Evolutionary conservation across 2,888 invertebrate genomes (phyloP), one percentile per base, ranked within the genome.

Genomic region (Chirona hameri): DNA sequence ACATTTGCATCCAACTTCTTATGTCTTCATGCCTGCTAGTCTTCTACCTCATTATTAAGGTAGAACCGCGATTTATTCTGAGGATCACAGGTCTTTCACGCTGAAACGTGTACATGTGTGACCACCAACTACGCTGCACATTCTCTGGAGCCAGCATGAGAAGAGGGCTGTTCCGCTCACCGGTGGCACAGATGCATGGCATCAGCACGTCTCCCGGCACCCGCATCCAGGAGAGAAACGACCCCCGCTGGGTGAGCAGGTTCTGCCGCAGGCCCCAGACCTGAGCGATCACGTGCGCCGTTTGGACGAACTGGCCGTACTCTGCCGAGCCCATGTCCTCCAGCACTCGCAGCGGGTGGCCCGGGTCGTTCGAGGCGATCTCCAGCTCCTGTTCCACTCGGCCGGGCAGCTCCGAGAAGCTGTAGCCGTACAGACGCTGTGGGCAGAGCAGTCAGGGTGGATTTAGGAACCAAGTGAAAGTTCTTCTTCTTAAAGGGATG

Each of bases 141-240:
- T n/a, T 39, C 39, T 39, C 39, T 39, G 39, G 7, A 39, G 39
- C 39, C 39, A 39, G 7, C 39, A 39, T n/a, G 39, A 39, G 39
- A 39, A 39, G 39, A 7, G n/a, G n/a, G n/a, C 48, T 48, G 9
- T 48, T 12, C 12, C 57, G 2, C 65, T 65, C 31, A 72, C 72
- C 72, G 3, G 72, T 72, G 15, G 72, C 31, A 18, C 72, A 72
- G 72, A 72, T 72, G 31, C 72, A 72, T 2, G 72, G 72, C 72
- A 72, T 72, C 31, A 72, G 29, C 72, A 31, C 4, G 72, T 72
- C 31, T 1, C 72, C 72, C 3, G 72, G 72, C 31, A 72, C 72
- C 18, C 72, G 12, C 72, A 72, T 72, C 72, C 72, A 72, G 15
- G 72, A 72, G 72, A 72, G 72, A 18, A 72, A 72, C 14, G 72